Evolutionary conservation across 1,140 invertebrate genomes (phyloP).

Genomic region (Venturia canescens): DNA sequence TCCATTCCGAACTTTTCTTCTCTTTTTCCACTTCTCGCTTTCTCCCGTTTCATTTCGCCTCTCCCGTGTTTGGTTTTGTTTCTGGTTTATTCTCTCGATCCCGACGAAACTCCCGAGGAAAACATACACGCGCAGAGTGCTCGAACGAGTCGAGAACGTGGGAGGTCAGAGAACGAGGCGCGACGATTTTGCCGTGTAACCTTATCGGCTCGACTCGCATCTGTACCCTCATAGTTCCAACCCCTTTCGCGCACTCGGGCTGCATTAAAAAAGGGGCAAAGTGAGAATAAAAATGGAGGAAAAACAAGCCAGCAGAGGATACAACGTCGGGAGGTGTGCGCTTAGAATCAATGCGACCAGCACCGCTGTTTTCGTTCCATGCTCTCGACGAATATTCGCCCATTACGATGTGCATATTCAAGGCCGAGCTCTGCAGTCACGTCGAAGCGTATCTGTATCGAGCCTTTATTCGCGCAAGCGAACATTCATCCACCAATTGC

Average conservation of each 20-base stretch:
- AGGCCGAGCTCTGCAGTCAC: not conserved
- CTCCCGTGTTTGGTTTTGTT: not conserved
- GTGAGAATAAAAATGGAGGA: not conserved
- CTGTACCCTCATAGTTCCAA: not conserved
- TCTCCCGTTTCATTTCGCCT: not conserved
- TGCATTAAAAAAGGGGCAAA: slow-evolving; percentile 4
- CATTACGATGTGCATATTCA: not conserved
- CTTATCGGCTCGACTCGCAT: not conserved
- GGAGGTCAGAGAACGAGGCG: slow-evolving; percentile 15
- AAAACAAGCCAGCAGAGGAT: not conserved
- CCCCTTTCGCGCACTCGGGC: not conserved
- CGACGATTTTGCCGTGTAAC: slow-evolving; percentile 7
- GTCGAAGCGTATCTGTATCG: no score
- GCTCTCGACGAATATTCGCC: not conserved
- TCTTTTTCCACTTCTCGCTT: not conserved
- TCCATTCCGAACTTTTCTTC: not conserved
- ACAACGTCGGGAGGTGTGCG: not conserved
- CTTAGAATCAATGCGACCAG: not conserved
- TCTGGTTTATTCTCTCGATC: slow-evolving; percentile 23
- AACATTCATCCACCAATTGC: no score
- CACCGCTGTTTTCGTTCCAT: not conserved
- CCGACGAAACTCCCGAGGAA: not conserved
- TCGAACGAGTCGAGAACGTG: not conserved
- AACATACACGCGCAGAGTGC: not conserved
- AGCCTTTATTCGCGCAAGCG: no score